Conservation (phyloP, 2,797 vertebrate genomes). For the Sciurus carolinensis region DNA sequence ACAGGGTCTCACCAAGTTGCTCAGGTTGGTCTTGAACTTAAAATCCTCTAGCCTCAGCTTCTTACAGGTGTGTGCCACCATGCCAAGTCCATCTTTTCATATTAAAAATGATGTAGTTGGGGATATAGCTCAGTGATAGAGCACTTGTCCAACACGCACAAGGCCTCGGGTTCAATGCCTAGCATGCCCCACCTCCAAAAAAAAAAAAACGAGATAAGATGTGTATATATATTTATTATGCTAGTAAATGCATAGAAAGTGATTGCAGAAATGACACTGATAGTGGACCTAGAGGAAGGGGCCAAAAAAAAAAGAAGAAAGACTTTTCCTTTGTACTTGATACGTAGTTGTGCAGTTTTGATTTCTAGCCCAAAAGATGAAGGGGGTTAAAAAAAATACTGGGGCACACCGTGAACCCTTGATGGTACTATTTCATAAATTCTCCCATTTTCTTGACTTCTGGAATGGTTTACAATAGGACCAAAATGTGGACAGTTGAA, state of each 20-base stretch:
- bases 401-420: not conserved
- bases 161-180: not conserved
- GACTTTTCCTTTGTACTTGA: not conserved
- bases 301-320: not conserved
- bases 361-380: not conserved
- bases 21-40: not conserved
- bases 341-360: not conserved
- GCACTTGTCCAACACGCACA: not conserved
- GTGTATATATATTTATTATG: not conserved
- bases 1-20: not conserved
- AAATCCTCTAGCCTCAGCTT: not conserved
- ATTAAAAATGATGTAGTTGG: not conserved
- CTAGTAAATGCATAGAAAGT: not conserved
- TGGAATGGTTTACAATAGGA: slow-evolving; percentile 28
- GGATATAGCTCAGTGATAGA: not conserved
- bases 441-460: slow-evolving; percentile 33
- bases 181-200: not conserved
- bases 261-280: not conserved
- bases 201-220: no score
- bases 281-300: not conserved
- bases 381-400: not conserved
- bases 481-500: slow-evolving; percentile 12
- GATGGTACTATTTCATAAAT: slow-evolving; percentile 7
- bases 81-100: not conserved
- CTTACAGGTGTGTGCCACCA: not conserved